Conservation (phyloP, 2,888 invertebrate genomes). For the Deilephila porcellus region DNA sequence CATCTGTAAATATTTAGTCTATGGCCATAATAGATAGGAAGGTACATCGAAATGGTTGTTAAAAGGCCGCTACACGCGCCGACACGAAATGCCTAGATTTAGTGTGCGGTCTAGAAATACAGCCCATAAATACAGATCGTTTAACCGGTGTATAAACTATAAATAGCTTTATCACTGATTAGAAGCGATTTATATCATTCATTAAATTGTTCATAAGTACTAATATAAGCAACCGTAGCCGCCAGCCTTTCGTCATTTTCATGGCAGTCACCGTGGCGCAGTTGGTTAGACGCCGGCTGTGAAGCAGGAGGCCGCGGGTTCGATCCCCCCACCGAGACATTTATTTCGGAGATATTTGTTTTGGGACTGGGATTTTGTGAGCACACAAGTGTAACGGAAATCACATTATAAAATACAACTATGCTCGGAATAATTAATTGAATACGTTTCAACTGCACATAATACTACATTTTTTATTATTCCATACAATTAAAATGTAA, state of each 20-base stretch:
- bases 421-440: constrained; percentile 5
- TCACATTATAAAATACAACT: background rate
- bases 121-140: background rate
- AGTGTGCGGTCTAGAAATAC: constrained; percentile 21
- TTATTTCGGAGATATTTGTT: too few relatives aligned
- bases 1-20: background rate
- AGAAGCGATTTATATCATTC: constrained; percentile 4
- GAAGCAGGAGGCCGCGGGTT: too few relatives aligned
- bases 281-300: too few relatives aligned
- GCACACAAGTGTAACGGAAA: background rate
- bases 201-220: background rate
- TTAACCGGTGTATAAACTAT: constrained; percentile 1
- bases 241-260: too few relatives aligned
- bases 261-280: too few relatives aligned
- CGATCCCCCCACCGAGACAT: too few relatives aligned
- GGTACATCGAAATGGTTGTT: constrained; percentile 11
- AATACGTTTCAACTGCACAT: background rate
- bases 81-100: constrained; percentile 25
- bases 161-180: background rate
- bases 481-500: constrained; percentile 4
- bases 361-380: too few relatives aligned
- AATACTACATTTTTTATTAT: background rate
- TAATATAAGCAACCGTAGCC: too few relatives aligned
- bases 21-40: background rate
- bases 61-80: constrained; percentile 17